Percentiles rank a stretch among this genome's conserved stretches.
Conservation (phyloP, 2,113 vertebrate genomes). For the Anthoscopus minutus region DNA sequence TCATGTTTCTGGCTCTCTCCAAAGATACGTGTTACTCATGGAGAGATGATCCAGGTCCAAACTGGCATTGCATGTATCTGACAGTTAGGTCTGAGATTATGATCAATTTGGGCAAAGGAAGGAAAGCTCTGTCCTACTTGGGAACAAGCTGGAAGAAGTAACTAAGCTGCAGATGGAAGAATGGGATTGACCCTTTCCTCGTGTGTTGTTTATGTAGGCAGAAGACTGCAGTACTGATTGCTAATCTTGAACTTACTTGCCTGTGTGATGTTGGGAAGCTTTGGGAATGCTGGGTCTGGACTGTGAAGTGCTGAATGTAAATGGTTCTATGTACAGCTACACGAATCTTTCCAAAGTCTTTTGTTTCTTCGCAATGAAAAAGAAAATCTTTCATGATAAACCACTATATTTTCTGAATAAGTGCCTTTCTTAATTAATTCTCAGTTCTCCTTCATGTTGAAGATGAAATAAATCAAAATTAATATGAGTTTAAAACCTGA, state of each 20-base stretch:
- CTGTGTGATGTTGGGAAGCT: background rate
- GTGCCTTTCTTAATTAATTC: background rate
- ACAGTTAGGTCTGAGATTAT: background rate
- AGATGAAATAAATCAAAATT: background rate
- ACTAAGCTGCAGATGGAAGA: background rate
- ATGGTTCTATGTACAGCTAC: background rate
- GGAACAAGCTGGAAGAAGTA: background rate
- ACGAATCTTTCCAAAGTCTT: background rate
- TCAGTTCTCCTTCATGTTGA: background rate
- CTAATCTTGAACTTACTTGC: background rate
- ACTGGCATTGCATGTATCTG: background rate
- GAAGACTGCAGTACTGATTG: background rate
- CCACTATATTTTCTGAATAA: background rate
- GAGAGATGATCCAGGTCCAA: background rate
- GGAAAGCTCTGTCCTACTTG: background rate
- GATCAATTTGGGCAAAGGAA: background rate
- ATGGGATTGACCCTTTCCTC: background rate
- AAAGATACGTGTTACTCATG: accelerated
- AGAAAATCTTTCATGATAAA: background rate
- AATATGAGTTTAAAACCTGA: background rate
- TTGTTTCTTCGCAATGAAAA: background rate
- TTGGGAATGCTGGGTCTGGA: background rate
- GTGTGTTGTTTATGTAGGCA: background rate
- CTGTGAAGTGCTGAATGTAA: background rate
- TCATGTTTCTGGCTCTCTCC: background rate